Evolutionary conservation across 2,113 vertebrate species (phyloP).

Genomic region (Oreochromis aureus): DNA sequence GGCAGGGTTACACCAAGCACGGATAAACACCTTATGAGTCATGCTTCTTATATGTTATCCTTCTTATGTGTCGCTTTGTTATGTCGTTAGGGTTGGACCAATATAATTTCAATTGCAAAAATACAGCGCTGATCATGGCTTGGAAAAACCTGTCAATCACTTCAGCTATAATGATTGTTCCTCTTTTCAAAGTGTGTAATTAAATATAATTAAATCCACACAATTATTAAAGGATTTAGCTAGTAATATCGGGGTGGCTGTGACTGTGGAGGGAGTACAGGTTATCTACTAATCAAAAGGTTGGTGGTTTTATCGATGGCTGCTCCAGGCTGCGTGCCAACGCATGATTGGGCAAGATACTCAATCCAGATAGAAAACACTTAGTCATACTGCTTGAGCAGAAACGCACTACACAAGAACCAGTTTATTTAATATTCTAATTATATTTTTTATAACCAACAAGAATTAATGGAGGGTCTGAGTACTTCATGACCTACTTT

Average conservation of each 20-base stretch:
- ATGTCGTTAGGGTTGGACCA: neutral
- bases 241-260: neutral
- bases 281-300: neutral
- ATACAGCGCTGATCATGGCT: neutral
- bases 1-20: neutral
- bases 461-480: neutral
- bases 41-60: neutral
- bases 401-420: neutral
- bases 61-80: neutral
- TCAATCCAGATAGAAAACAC: neutral
- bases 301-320: neutral
- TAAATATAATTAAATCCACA: neutral
- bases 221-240: neutral
- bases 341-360: neutral
- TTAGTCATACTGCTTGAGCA: neutral
- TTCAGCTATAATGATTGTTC: neutral
- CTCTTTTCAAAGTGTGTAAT: neutral
- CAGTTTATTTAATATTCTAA: neutral
- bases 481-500: neutral
- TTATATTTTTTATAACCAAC: neutral
- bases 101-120: neutral
- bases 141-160: neutral
- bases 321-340: neutral
- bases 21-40: neutral
- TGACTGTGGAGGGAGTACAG: neutral